These are phyloP conservation scores for Ophioninae sp. DNA, from an alignment of 2,888 invertebrate species.

Conservation along the genomic window DNA sequence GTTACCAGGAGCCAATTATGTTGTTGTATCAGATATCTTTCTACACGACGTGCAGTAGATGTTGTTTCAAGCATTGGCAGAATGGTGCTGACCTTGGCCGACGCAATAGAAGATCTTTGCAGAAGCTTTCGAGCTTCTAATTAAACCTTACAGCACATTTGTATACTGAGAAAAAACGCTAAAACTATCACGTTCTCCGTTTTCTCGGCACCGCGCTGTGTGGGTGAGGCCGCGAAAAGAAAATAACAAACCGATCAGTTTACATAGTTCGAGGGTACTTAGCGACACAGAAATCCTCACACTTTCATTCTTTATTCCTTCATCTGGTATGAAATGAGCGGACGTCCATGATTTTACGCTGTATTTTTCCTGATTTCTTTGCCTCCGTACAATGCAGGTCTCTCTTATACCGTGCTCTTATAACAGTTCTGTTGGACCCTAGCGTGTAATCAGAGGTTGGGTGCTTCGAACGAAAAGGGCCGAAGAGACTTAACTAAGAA, in stretches of 20 bases:
- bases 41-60: background rate
- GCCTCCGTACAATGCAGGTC: conserved; percentile 16
- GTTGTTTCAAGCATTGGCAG: conserved; percentile 5
- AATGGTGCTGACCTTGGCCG: conserved; percentile 23
- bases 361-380: conserved; percentile 55
- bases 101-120: conserved; percentile 56
- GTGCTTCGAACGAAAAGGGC: conserved; percentile 17
- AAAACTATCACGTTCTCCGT: conserved; percentile 59
- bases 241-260: conserved; percentile 22
- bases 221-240: background rate
- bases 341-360: conserved; percentile 56
- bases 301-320: conserved; percentile 56
- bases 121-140: conserved; percentile 36
- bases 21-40: too few species aligned
- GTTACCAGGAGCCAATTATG: too few species aligned
- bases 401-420: background rate
- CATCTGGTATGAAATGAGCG: conserved; percentile 49
- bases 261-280: conserved; percentile 42
- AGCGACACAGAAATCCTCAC: conserved; percentile 59
- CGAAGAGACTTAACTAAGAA: conserved; percentile 45
- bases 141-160: conserved; percentile 6
- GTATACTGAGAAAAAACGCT: conserved; percentile 51
- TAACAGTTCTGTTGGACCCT: conserved; percentile 33
- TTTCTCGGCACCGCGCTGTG: conserved; percentile 40
- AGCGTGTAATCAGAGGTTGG: conserved; percentile 37